Evolutionary conservation across 1,140 invertebrate genomes (phyloP).

Genomic region (Zaprionus capensis): DNA sequence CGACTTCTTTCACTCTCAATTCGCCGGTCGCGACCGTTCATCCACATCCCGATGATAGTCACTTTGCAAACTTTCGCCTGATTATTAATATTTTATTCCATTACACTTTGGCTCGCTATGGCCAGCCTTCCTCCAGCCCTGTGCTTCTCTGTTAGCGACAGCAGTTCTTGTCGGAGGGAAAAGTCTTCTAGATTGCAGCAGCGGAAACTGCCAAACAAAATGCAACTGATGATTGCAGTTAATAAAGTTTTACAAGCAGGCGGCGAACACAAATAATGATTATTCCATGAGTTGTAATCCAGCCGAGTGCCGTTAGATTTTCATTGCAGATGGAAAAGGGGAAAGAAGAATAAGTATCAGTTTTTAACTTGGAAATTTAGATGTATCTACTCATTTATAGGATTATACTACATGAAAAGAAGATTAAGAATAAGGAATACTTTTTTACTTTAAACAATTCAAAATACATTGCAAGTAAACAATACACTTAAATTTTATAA

Average conservation of each 20-base stretch:
- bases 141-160: conserved; percentile 68
- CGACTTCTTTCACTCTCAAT: conserved; percentile 15
- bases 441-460: no score
- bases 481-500: no score
- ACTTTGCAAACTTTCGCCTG: conserved; percentile 70
- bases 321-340: neutral
- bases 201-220: conserved; percentile 47
- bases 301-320: neutral
- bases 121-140: neutral
- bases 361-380: neutral
- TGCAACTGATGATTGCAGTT: conserved; percentile 51
- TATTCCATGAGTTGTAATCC: conserved; percentile 24
- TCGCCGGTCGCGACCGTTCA: conserved; percentile 27
- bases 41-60: conserved; percentile 67
- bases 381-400: neutral
- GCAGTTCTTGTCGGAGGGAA: conserved; percentile 52
- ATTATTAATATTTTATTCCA: conserved; percentile 82
- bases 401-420: no score
- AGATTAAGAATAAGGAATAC: no score
- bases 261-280: conserved; percentile 33
- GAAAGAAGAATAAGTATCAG: neutral
- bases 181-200: conserved; percentile 16
- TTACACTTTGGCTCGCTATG: conserved; percentile 51
- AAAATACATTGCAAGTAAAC: no score
- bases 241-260: conserved; percentile 35